A percentile compares a stretch with the other conserved stretches of the same genome.
These are phyloP conservation scores for Galerucella pusilla DNA, from an alignment of 2,888 invertebrate genomes.

Conservation along the genomic window DNA sequence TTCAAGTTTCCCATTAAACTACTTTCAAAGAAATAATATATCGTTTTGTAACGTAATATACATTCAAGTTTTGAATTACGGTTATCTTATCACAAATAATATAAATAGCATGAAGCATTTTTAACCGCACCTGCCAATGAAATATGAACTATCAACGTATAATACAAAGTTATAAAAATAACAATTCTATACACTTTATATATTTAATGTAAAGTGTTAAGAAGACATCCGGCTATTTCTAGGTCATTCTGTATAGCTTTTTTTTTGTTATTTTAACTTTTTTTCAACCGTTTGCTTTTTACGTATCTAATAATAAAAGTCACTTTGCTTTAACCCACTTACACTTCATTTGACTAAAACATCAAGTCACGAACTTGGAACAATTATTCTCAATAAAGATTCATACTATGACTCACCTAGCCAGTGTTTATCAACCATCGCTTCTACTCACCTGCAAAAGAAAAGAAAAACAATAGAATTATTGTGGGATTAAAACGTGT, in stretches of 20 bases:
- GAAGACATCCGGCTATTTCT: not conserved
- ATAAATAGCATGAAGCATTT: slow-evolving; percentile 1
- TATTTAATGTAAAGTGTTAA: not conserved
- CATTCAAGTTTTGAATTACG: not conserved
- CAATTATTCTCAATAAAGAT: slow-evolving; percentile 32
- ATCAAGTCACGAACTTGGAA: slow-evolving; percentile 26
- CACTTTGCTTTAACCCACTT: slow-evolving; percentile 26
- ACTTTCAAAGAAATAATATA: slow-evolving; percentile 13
- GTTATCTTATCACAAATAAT: not conserved
- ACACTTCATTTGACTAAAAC: slow-evolving; percentile 29
- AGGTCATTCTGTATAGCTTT: not conserved
- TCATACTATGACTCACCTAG: slow-evolving; percentile 34
- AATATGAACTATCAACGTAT: not conserved
- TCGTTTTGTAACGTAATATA: slow-evolving; percentile 13
- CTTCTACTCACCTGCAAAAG: slow-evolving; percentile 37
- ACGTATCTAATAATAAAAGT: slow-evolving; percentile 6
- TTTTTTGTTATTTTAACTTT: not conserved
- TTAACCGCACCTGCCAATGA: not conserved
- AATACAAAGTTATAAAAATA: not conserved
- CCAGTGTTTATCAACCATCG: slow-evolving; percentile 24
- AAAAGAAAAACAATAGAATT: slow-evolving; percentile 31
- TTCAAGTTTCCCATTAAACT: not conserved
- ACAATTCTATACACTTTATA: not conserved
- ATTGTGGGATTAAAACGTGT: slow-evolving; percentile 21
- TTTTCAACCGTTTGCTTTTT: not conserved